Evolutionary conservation across 2,797 vertebrate genomes (phyloP), one percentile per base, ranked within the genome.

Genomic region (Discoglossus pictus): DNA sequence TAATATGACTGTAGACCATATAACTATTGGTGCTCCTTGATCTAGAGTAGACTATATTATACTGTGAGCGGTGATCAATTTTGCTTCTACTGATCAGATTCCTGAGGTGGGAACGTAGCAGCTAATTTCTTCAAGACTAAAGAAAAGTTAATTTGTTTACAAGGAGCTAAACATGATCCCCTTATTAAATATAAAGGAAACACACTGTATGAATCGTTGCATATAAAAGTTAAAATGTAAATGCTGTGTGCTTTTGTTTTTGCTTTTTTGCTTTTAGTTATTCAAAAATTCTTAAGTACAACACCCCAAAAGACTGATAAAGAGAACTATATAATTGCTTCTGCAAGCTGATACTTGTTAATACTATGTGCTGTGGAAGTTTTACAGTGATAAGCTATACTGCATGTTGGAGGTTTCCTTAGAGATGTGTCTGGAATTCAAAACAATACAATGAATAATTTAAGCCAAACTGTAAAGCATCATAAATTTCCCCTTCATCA

Each of bases 381-480:
- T 73, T 69, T 39, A 40, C 47, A 2, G 1, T 65, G 20, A 61
- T 62, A 68, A 61, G 65, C 36, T n/a, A 64, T 55, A 16, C 42
- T 64, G 10, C 20, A 10, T 59, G 39, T n/a, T 43, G 40, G 17
- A 58, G 48, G 65, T 60, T 75, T 73, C 20, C 53, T 11, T 65
- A 67, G 25, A 23, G 35, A 40, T 38, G 60, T 1, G 0, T 18
- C 65, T 52, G 68, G 48, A 74, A 72, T 15, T 54, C 34, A 31
- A 77, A 75, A 51, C 35, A 80, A 65, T 55, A 2, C 76, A 79
- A 74, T 76, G 1, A 76, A 77, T 79, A 72, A 67, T 82, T 78
- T 76, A 76, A 78, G 74, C 44, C 21, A 0, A 0, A 65, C 51
- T 61, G 40, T 23, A 46, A 75, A 76, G 1, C 1, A 74, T 52